Conservation (phyloP, 2,888 invertebrate species). For the Linnaemya tessellans region DNA sequence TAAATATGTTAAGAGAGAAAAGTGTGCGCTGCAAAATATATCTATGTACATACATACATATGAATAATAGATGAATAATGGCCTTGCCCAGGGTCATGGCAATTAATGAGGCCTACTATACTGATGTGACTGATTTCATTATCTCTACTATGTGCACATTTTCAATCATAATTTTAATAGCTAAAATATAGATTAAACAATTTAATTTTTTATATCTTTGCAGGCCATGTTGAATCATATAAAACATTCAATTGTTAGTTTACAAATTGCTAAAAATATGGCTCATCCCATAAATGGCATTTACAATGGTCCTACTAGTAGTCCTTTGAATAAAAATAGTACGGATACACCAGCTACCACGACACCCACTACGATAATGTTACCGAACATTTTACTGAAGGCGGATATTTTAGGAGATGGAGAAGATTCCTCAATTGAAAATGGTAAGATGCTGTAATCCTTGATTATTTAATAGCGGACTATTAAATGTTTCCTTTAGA, state of each 20-base stretch:
- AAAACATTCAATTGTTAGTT: constrained; percentile 98
- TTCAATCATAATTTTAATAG: background rate
- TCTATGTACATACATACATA: too few relatives aligned
- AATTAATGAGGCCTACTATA: constrained; percentile 53
- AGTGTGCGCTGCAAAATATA: constrained; percentile 4
- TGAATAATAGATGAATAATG: constrained; percentile 37
- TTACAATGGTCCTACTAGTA: constrained; percentile 87
- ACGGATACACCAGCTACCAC: constrained; percentile 71
- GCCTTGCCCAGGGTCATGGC: constrained; percentile 67
- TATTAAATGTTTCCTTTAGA: too few relatives aligned
- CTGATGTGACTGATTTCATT: constrained; percentile 16
- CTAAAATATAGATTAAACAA: background rate
- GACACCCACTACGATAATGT: constrained; percentile 72
- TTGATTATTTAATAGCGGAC: too few relatives aligned
- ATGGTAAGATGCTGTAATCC: constrained; percentile 75
- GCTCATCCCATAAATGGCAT: constrained; percentile 95
- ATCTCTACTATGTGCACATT: constrained; percentile 20
- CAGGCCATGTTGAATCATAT: constrained; percentile 97
- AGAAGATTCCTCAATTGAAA: constrained; percentile 79
- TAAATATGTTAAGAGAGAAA: background rate
- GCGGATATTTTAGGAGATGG: constrained; percentile 75
- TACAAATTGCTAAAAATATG: constrained; percentile 99
- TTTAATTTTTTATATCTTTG: constrained; percentile 73
- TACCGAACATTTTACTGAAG: constrained; percentile 63
- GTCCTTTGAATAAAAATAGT: constrained; percentile 53